These are phyloP conservation scores for Pterocles gutturalis DNA, from an alignment of 2,113 vertebrate species.

Conservation along the genomic window DNA sequence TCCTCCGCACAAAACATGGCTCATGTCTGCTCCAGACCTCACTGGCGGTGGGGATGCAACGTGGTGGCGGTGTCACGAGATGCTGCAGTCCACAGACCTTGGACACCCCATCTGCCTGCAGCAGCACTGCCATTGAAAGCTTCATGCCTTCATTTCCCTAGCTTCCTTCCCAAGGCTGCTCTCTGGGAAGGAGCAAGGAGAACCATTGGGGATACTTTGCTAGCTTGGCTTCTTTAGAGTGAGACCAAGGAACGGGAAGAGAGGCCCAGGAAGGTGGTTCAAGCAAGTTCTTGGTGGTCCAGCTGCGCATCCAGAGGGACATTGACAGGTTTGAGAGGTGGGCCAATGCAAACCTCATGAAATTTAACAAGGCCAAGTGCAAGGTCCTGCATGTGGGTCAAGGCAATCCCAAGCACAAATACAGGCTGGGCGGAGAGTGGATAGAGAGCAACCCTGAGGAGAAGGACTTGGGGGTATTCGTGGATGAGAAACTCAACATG, in stretches of 20 bases:
- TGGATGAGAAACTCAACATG: too few species aligned
- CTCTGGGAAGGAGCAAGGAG: background rate
- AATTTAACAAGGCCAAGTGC: too few species aligned
- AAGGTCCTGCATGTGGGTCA: too few species aligned
- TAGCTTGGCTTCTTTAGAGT: background rate
- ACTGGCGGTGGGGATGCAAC: rapidly evolving
- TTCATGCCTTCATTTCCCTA: background rate
- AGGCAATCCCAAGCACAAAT: too few species aligned
- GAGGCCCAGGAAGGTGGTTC: background rate
- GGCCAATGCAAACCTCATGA: too few species aligned
- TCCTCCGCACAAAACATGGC: background rate
- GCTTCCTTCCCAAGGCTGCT: background rate
- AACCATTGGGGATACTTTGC: background rate
- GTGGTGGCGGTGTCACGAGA: background rate
- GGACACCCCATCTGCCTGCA: background rate
- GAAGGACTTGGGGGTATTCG: too few species aligned
- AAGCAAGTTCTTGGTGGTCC: background rate
- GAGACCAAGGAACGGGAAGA: background rate
- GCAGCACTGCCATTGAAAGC: background rate
- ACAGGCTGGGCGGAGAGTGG: too few species aligned
- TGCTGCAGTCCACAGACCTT: background rate
- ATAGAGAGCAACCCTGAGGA: too few species aligned
- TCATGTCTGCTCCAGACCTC: background rate
- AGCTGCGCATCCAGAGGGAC: background rate
- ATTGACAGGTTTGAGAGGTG: too few species aligned